Evolutionary conservation across 2,888 invertebrate species (phyloP), one percentile per base, ranked within the genome.

Genomic region (Lithophane semibrunnea): DNA sequence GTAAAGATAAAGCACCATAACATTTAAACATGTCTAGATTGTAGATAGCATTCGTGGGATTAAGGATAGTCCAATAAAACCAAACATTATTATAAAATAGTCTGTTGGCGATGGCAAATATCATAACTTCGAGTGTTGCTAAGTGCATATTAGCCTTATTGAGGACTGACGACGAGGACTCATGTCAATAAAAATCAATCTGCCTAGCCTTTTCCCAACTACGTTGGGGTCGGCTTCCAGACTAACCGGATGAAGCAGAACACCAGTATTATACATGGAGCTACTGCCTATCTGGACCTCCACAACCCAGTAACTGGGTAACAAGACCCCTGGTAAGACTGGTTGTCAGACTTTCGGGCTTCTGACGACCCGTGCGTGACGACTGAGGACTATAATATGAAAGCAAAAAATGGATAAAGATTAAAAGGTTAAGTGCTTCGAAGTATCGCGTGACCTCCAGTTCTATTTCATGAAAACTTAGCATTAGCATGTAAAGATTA

Each of bases 1-100:
- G 93, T 0, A 65, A 56, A n/a, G 12, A 56, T n/a, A 13, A 56
- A n/a, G 12, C 5, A 56, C n/a, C n/a, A 56, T 56, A 56, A 24
- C 10, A n/a, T 56, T 12, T 4, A n/a, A 56, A 56, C 3, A n/a
- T 10, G n/a, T n/a, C n/a, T 12, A 12, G 12, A 24, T 56, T 56
- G n/a, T 21, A n/a, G n/a, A 56, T 4, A 3, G 21, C n/a, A n/a
- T 56, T n/a, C 12, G 4, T 56, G 56, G n/a, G 12, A n/a, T 56
- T 56, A 56, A n/a, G 12, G 0, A n/a, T n/a, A n/a, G 54, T 56
- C 4, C 56, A 56, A 56, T 10, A n/a, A 56, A 54, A 54, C 21
- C 21, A 54, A 54, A 9, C 3, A 54, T 3, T 21, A 54, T 54
- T 21, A 21, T 10, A 54, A 56, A 56, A 54, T 21, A 21, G 54